Conservation (phyloP, 2,888 invertebrate genomes). For the Lypha dubia region DNA sequence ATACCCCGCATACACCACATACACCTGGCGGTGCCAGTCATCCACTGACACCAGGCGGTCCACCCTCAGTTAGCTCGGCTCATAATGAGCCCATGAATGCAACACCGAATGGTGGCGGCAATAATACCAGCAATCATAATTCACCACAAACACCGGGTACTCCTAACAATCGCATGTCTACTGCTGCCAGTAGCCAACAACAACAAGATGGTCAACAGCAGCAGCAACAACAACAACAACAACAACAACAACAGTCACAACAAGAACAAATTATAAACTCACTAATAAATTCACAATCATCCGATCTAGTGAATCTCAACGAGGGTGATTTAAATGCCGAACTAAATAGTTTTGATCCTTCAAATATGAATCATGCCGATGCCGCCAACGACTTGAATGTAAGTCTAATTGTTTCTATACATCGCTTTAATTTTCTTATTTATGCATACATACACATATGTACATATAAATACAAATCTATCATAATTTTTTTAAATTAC, state of each 20-base stretch:
- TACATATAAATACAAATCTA: not conserved
- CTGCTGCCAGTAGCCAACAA: constrained; percentile 70
- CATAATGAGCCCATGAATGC: constrained; percentile 82
- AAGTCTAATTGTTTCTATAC: constrained; percentile 84
- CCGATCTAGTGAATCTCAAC: constrained; percentile 83
- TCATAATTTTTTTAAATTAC: not conserved
- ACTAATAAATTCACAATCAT: constrained; percentile 78
- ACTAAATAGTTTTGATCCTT: constrained; percentile 94
- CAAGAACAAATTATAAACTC: constrained; percentile 81
- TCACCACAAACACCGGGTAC: constrained; percentile 84
- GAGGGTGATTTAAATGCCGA: constrained; percentile 93
- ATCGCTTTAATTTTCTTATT: too few species aligned
- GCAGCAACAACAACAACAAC: constrained; percentile 74
- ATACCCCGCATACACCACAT: constrained; percentile 91
- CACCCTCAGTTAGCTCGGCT: constrained; percentile 91
- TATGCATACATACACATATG: too few species aligned
- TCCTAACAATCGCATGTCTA: constrained; percentile 77
- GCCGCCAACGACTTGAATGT: constrained; percentile 96
- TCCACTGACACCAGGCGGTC: constrained; percentile 89
- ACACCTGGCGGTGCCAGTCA: constrained; percentile 90
- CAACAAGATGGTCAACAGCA: constrained; percentile 72
- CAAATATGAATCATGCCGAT: constrained; percentile 91
- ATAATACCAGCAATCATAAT: constrained; percentile 78
- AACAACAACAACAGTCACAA: constrained; percentile 79
- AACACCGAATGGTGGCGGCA: constrained; percentile 76